phyloP scores from a whole-genome alignment of 1,140 invertebrate genomes.

The Euura saliciscinereae region DNA sequence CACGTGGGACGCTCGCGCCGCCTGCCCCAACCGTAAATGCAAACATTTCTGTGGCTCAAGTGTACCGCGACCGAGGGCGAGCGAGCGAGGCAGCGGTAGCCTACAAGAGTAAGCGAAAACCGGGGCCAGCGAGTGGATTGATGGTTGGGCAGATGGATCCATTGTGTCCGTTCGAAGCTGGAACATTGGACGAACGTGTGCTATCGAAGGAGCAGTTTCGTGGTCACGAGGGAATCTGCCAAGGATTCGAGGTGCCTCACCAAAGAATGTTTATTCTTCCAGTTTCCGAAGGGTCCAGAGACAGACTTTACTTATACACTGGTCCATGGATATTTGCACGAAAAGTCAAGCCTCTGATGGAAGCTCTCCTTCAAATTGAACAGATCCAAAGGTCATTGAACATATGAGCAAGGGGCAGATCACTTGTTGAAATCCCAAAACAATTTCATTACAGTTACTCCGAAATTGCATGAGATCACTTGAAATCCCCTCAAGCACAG shows the following conservation, averaged over 20 bases:
- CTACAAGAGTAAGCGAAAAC: background rate
- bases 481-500: no score
- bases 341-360: background rate
- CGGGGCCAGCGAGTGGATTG: background rate
- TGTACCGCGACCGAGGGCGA: background rate
- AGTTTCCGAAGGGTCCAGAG: background rate
- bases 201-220: slow-evolving; percentile 1
- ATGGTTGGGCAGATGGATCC: slow-evolving; percentile 41
- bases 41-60: slow-evolving; percentile 50
- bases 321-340: background rate
- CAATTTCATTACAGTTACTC: no score
- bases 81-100: no score
- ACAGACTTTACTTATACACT: background rate
- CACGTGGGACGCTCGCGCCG: slow-evolving; percentile 27
- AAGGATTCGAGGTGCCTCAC: background rate
- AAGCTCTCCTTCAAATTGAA: background rate
- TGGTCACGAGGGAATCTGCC: slow-evolving; percentile 12
- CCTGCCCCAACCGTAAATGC: slow-evolving; percentile 40
- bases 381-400: background rate
- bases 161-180: slow-evolving; percentile 46
- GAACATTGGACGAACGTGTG: slow-evolving; percentile 35
- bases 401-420: no score
- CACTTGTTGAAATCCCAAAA: no score
- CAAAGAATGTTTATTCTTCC: background rate
- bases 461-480: no score